phyloP scores from a whole-genome alignment of 2,888 invertebrate genomes.

The Caenorhabditis auriculariae region DNA sequence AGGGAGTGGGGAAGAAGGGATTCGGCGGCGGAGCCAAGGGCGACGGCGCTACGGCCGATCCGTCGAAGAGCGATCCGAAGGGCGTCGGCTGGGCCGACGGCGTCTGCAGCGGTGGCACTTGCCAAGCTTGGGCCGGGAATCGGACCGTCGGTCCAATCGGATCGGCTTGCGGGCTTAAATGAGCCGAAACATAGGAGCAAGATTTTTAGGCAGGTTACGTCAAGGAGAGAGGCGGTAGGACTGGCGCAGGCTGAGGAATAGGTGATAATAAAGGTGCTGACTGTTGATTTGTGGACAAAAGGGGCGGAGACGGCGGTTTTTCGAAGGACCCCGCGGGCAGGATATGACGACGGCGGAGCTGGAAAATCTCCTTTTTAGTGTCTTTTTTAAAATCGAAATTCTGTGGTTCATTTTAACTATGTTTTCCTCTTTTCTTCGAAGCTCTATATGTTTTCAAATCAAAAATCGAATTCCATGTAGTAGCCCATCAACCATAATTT shows the following conservation, averaged over 20 bases:
- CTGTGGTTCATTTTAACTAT: no score
- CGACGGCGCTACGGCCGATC: constrained; percentile 4
- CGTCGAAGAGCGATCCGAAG: constrained; percentile 17
- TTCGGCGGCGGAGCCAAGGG: constrained; percentile 12
- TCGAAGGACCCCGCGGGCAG: no score
- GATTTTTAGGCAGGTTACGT: no score
- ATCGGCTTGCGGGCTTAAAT: not conserved
- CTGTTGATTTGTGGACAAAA: not conserved
- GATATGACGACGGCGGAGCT: no score
- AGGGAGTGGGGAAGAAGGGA: constrained; percentile 29
- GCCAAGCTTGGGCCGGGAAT: constrained; percentile 56
- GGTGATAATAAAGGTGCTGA: not conserved
- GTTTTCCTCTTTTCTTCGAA: no score
- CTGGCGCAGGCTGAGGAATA: not conserved
- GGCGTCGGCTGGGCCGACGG: constrained; percentile 22
- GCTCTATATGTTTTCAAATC: no score
- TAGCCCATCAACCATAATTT: no score
- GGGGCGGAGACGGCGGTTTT: not conserved
- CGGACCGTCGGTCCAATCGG: constrained; percentile 22
- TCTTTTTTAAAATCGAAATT: no score
- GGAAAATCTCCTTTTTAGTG: no score
- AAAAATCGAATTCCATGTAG: no score
- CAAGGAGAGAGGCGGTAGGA: no score
- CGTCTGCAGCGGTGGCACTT: constrained; percentile 44
- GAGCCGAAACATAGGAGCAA: not conserved